Evolutionary conservation across 2,797 vertebrate genomes (phyloP).

Genomic region (Ispidina lecontei): DNA sequence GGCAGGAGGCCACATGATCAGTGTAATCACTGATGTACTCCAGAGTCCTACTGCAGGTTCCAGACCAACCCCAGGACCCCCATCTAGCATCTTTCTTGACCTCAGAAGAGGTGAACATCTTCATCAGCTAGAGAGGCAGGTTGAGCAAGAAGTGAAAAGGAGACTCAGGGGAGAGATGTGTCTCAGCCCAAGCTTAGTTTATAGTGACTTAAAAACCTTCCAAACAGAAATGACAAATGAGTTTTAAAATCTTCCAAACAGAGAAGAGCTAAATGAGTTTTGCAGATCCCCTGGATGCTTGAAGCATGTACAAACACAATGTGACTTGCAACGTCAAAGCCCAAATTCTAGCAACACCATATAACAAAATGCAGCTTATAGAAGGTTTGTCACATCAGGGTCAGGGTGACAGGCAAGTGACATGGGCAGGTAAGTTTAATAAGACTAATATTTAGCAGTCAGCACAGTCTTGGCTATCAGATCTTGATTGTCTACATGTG

Average conservation of each 20-base stretch:
- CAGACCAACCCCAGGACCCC: not conserved
- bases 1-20: not conserved
- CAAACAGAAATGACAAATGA: constrained; percentile 38
- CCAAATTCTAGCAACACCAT: not conserved
- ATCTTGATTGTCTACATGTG: not conserved
- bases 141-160: not conserved
- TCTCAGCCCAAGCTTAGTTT: constrained; percentile 27
- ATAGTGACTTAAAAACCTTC: constrained; percentile 34
- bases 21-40: not conserved
- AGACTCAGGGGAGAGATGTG: not conserved
- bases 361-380: not conserved
- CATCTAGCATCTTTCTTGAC: not conserved
- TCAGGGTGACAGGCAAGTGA: not conserved
- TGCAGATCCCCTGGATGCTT: constrained; percentile 44
- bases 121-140: not conserved
- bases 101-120: not conserved
- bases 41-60: not conserved
- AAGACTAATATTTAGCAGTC: not conserved
- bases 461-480: not conserved
- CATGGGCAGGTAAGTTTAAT: not conserved
- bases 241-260: constrained; percentile 56
- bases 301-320: not conserved
- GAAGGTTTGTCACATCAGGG: not conserved
- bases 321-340: not conserved
- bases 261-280: constrained; percentile 49